Base-by-base conservation (phyloP, 2,797 vertebrate species). In the Cossypha polioptera region DNA sequence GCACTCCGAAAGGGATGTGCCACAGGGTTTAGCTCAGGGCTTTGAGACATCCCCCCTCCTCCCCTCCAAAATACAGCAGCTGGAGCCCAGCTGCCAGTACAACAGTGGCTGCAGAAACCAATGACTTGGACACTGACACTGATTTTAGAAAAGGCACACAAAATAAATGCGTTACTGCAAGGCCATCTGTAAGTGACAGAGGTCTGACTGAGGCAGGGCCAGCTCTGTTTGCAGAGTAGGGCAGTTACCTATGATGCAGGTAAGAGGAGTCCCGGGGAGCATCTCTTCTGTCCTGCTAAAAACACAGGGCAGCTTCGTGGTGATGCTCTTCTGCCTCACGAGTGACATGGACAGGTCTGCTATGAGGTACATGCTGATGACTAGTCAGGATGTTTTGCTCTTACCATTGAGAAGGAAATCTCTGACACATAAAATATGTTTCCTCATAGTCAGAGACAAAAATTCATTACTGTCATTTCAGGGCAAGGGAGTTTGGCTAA, bases 1-100 rank as follows among this genome's bases (percentile, higher is more conserved):
- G 1, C 0, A 0, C 43, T 83, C 40, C 10, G 50, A 38, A 84
- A 68, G 16, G 11, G 14, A n/a, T 8, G 11, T 43, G 33, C 29
- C 33, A 6, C 36, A 33, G 20, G 15, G 33, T 55, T 83, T 29
- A 35, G 6, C 10, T 69, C 8, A 0, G 53, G 54, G 51, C 48
- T 81, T 78, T 43, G 45, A 63, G 69, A 51, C 11, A 31, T n/a
- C 8, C 5, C 9, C 20, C 16, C 36, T 10, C 10, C 9, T 40
- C 33, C 5, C 2, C 24, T 29, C 10, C 13, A 13, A 85, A 92
- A 15, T 3, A 12, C 40, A 19, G 62, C 4, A 5, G 9, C 31
- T 55, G 36, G 40, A 65, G 31, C 10, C 12, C 40, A 36, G 45
- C 59, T 29, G 16, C 14, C n/a, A 33, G 51, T 24, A n/a, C 9